Base-by-base conservation (phyloP, 2,113 vertebrate species). In the Calypte anna region DNA sequence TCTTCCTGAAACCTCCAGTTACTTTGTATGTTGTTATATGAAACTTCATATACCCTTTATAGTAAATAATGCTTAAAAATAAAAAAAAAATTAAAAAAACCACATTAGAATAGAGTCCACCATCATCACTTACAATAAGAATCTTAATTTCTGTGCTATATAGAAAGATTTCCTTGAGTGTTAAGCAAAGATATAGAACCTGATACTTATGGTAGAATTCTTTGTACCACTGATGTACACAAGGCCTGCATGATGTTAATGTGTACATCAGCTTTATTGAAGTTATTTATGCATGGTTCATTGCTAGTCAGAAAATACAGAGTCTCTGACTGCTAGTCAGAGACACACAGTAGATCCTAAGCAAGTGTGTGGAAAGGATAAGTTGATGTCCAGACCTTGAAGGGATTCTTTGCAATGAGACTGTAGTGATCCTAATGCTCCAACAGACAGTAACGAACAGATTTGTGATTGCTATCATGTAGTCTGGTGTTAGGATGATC, bases 361-460 rank as follows among this genome's bases (percentile, higher is more conserved):
- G 15, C 10, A 92, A 77, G 13, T 12, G 4, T 22, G 7, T 48
- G 36, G 31, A 63, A 83, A 48, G 4, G 2, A 62, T 75, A 2
- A 66, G 30, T 74, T 62, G 9, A 11, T 46, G 58, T 64, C 58
- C 38, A 95, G n/a, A 77, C 3, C 5, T 50, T 48, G n/a, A 70
- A 66, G 12, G 4, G 7, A 75, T 67, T 11, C 2, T 62, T 78
- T 48, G 17, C 15, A 38, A 24, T 23, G 10, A 59, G 20, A 18
- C 6, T 50, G 20, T 6, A 1, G 4, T 53, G 7, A 0, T 0
- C 3, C 3, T 20, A 20, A 3, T 64, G 22, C 5, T n/a, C 17
- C 72, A 22, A 24, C 12, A 88, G 14, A 38, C 8, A 43, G 14
- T 51, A 14, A 4, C 38, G 50, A 24, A 38, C 3, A 21, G 7